Evolutionary conservation across 2,113 vertebrate genomes (phyloP), one percentile per base, ranked within the genome.

Genomic region (Aptenodytes patagonicus): DNA sequence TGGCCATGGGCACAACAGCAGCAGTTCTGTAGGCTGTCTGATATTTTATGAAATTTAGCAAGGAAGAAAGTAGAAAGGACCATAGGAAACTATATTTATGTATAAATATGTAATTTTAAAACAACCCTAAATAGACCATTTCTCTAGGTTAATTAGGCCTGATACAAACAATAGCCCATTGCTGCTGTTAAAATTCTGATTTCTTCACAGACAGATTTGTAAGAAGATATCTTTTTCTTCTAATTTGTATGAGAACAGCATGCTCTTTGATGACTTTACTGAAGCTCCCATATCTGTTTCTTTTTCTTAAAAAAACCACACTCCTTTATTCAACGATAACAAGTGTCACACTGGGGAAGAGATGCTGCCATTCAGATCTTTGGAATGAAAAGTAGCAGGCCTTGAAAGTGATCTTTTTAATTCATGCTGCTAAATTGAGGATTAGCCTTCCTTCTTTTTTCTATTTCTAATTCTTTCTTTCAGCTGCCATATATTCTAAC

Each of bases 341-440:
- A 84, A 90, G 40, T 64, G 75, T 88, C 84, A 91, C 38, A 34
- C 46, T 64, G 40, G 42, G 82, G 76, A 93, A 84, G 55, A 78
- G 52, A 70, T 0, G 1, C 29, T 82, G 52, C 49, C 46, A 75
- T 81, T 91, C 85, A 91, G 46, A 86, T 55, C 71, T 90, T 83
- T 90, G 71, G 62, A 77, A 95, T 73, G 55, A 94, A 90, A 90
- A 94, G 60, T 60, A 91, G 22, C 32, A 71, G 40, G 25, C 32
- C 52, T 85, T 96, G 75, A 95, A 91, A 92, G 34, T 22, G 32
- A 89, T 72, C 29, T 62, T 85, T 96, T 68, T 79, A 87, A 91
- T 69, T 80, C 93, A 73, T 46, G 77, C 86, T 96, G 92, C 62
- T 94, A 95, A 95, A 95, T 16, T 80, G 70, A 95, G 71, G 58